phyloP scores from a whole-genome alignment of 2,797 vertebrate genomes.

The Macroramphosus scolopax region DNA sequence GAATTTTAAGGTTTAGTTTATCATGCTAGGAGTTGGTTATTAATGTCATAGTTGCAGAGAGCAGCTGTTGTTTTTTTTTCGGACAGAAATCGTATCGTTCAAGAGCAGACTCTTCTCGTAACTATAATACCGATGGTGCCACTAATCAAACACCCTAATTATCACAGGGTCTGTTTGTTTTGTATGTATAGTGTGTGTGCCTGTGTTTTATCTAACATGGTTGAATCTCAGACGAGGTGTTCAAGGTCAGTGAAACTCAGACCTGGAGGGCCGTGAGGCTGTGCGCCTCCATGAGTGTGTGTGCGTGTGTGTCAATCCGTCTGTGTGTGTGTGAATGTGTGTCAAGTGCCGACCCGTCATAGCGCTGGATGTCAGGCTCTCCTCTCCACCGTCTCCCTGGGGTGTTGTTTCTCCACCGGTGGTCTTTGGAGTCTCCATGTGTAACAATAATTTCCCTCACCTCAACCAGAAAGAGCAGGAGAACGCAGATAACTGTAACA shows the following conservation, averaged over 20 bases:
- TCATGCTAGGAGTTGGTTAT: conserved; percentile 1
- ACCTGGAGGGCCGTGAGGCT: conserved; percentile 30
- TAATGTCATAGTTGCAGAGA: not conserved
- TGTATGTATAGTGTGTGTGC: conserved; percentile 1
- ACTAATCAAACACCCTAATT: no score
- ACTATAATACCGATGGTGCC: no score
- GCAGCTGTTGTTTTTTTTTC: no score
- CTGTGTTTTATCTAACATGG: conserved; percentile 19
- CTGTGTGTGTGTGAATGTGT: not conserved
- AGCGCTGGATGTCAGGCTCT: conserved; percentile 38
- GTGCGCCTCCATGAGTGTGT: conserved; percentile 12
- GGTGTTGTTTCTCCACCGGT: conserved; percentile 42
- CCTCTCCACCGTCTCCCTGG: conserved; percentile 35
- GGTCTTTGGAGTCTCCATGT: conserved; percentile 32
- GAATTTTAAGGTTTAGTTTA: conserved; percentile 14
- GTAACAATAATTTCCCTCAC: conserved; percentile 64
- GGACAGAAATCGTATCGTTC: no score
- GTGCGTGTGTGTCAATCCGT: conserved; percentile 2
- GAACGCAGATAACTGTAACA: conserved; percentile 44
- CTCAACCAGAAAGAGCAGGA: conserved; percentile 47
- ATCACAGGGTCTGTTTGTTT: no score
- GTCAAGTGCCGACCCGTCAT: conserved; percentile 6
- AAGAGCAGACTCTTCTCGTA: no score
- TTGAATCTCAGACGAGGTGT: conserved; percentile 40
- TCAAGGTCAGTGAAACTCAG: conserved; percentile 43